These are phyloP conservation scores for Drosophila fungiperda DNA, from an alignment of 2,888 invertebrate species.

Conservation along the genomic window DNA sequence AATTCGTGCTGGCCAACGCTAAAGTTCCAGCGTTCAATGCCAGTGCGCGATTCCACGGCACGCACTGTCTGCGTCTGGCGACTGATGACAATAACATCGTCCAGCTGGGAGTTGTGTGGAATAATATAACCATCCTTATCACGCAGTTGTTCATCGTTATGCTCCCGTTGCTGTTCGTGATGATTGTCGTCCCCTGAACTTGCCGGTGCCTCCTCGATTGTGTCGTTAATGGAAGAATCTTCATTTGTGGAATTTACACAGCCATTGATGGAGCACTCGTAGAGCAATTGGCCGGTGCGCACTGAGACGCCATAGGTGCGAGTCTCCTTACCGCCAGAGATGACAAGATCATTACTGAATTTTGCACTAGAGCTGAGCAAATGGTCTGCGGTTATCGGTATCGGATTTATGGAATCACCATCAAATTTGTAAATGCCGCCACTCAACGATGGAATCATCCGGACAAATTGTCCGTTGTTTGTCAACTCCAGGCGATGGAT, in stretches of 20 bases:
- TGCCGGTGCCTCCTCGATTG: conserved; percentile 37
- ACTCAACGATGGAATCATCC: conserved; percentile 96
- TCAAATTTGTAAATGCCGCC: conserved; percentile 97
- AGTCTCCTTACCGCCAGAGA: conserved; percentile 95
- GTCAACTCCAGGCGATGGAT: conserved; percentile 94
- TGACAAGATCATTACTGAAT: conserved; percentile 93
- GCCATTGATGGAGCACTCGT: conserved; percentile 91
- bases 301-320: conserved; percentile 94
- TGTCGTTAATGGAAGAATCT: conserved; percentile 54
- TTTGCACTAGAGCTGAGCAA: conserved; percentile 94
- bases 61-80: conserved; percentile 94
- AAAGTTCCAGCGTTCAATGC: conserved; percentile 97
- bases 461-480: conserved; percentile 93
- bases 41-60: conserved; percentile 94
- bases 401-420: conserved; percentile 93
- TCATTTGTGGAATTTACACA: conserved; percentile 90
- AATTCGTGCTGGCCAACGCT: conserved; percentile 96
- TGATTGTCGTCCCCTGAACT: conserved; percentile 11
- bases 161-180: conserved; percentile 2
- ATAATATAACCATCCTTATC: conserved; percentile 57
- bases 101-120: conserved; percentile 81
- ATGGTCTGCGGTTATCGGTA: conserved; percentile 94
- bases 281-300: conserved; percentile 89
- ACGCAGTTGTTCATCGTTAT: conserved; percentile 45
- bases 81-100: conserved; percentile 91